A percentile compares a stretch with the other conserved stretches of the same genome.
Evolutionary conservation across 2,797 vertebrate species (phyloP).

Genomic region (Meriones psammophilus): DNA sequence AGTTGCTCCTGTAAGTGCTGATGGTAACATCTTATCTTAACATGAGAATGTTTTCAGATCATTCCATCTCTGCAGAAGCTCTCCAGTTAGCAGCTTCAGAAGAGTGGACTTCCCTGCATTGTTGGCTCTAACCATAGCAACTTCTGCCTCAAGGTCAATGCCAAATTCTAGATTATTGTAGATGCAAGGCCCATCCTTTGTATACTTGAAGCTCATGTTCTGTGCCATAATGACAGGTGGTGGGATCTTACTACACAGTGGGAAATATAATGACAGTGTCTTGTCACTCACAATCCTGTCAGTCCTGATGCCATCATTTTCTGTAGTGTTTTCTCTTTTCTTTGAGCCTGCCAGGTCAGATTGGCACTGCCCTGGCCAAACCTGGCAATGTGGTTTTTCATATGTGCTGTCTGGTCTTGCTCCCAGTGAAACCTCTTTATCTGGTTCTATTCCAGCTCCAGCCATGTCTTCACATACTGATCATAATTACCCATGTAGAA

Average conservation of each 20-base stretch:
- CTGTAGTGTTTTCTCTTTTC: slow-evolving; percentile 99
- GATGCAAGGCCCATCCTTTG: slow-evolving; percentile 94
- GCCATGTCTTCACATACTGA: slow-evolving; percentile 98
- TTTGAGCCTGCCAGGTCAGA: slow-evolving; percentile 98
- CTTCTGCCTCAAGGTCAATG: slow-evolving; percentile 97
- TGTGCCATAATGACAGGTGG: slow-evolving; percentile 99
- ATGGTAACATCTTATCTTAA: slow-evolving; percentile 99
- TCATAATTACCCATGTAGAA: slow-evolving; percentile 99
- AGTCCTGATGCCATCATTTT: slow-evolving; percentile 99
- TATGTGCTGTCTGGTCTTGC: slow-evolving; percentile 97
- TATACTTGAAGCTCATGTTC: slow-evolving; percentile 99
- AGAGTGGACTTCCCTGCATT: slow-evolving; percentile 98
- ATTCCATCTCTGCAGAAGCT: slow-evolving; percentile 98
- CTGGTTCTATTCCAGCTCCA: slow-evolving; percentile 99
- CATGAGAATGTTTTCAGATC: slow-evolving; percentile 99
- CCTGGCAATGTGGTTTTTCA: slow-evolving; percentile 98
- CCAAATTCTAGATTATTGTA: slow-evolving; percentile 98
- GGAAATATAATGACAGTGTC: slow-evolving; percentile 99
- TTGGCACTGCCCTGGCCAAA: slow-evolving; percentile 99
- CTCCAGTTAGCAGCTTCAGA: slow-evolving; percentile 97
- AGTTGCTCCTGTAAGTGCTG: slow-evolving; percentile 99
- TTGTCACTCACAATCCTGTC: slow-evolving; percentile 97
- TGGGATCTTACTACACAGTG: slow-evolving; percentile 98
- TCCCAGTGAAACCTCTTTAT: slow-evolving; percentile 99
- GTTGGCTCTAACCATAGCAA: slow-evolving; percentile 98